A percentile compares a stretch with the other conserved stretches of the same genome.
phyloP scores from a whole-genome alignment of 2,113 vertebrate species.

The Siniperca chuatsi region DNA sequence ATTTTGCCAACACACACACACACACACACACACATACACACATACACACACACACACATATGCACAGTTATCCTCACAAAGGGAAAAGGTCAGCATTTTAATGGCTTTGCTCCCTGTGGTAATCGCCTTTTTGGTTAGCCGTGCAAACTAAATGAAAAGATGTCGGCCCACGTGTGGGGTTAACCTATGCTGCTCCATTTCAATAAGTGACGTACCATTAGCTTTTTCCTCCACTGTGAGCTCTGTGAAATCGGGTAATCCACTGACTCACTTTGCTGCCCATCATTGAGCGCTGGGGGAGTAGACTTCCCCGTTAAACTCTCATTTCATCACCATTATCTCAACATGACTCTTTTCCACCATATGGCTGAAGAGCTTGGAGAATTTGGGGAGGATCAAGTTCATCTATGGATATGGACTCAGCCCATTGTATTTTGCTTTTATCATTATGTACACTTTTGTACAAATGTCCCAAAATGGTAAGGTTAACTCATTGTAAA shows the following conservation, averaged over 20 bases:
- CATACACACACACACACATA: neutral
- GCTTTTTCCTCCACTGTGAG: conserved; percentile 62
- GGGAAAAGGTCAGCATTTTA: conserved; percentile 82
- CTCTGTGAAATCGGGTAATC: conserved; percentile 59
- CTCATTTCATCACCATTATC: conserved; percentile 61
- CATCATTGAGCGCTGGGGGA: conserved; percentile 50
- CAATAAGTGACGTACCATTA: conserved; percentile 77
- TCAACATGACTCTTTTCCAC: conserved; percentile 44
- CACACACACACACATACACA: neutral
- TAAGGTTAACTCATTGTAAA: neutral
- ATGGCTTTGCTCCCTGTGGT: conserved; percentile 75
- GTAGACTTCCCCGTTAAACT: conserved; percentile 58
- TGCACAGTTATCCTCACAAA: conserved; percentile 44
- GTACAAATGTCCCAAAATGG: neutral
- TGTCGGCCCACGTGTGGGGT: conserved; percentile 69
- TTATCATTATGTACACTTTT: neutral
- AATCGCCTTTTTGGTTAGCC: conserved; percentile 79
- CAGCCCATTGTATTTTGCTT: conserved; percentile 5
- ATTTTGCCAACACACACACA: conserved; percentile 35
- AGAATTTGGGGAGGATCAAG: conserved; percentile 5
- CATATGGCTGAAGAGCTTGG: conserved; percentile 59
- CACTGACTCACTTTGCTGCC: conserved; percentile 62
- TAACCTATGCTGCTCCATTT: conserved; percentile 74
- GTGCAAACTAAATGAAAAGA: conserved; percentile 79
- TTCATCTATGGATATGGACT: conserved; percentile 17